Evolutionary conservation across 2,888 invertebrate species (phyloP).

Genomic region (Idaea aversata): DNA sequence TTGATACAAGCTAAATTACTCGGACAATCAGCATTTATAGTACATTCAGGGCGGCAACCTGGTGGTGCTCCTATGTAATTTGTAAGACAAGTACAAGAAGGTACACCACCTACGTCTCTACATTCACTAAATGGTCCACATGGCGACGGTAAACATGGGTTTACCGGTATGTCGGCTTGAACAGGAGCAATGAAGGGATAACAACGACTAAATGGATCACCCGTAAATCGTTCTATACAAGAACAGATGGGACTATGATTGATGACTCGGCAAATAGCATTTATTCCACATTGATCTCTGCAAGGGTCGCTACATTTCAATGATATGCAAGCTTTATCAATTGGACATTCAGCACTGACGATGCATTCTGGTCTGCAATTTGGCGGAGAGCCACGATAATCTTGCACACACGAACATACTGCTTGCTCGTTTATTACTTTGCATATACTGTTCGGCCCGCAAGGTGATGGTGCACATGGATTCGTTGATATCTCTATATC

Average conservation of each 20-base stretch:
- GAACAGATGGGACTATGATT: constrained; percentile 87
- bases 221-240: constrained; percentile 81
- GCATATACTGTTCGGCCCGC: constrained; percentile 91
- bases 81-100: constrained; percentile 83
- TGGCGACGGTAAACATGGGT: constrained; percentile 83
- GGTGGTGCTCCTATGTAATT: constrained; percentile 86
- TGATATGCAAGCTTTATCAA: constrained; percentile 83
- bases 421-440: constrained; percentile 85
- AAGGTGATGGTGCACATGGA: constrained; percentile 89
- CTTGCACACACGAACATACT: constrained; percentile 85
- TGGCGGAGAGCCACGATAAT: constrained; percentile 83
- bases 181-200: constrained; percentile 49
- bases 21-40: constrained; percentile 87
- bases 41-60: constrained; percentile 85
- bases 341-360: constrained; percentile 85
- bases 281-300: constrained; percentile 85
- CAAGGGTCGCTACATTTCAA: constrained; percentile 87
- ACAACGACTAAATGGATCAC: constrained; percentile 84
- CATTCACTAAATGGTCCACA: constrained; percentile 86
- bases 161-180: constrained; percentile 48
- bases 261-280: constrained; percentile 85
- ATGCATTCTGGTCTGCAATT: constrained; percentile 87
- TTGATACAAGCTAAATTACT: constrained; percentile 88
- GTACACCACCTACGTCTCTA: constrained; percentile 78
- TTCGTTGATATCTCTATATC: constrained; percentile 56